Conservation (phyloP, 2,797 vertebrate species). For the Choloepus didactylus region DNA sequence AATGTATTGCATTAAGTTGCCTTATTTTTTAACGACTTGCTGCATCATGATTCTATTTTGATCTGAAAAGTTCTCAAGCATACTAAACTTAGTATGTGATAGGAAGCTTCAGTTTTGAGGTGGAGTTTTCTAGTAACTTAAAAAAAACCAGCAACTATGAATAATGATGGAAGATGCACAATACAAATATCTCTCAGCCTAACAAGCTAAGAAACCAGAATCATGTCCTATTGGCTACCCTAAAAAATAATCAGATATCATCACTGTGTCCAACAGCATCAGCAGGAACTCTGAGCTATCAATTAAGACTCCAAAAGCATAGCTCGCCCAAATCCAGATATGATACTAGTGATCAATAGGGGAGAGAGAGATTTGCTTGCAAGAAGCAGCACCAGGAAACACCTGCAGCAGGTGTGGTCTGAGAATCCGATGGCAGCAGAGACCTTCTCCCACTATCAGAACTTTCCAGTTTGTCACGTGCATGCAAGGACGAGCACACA, state of each 20-base stretch:
- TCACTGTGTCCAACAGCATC: neutral
- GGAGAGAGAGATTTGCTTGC: neutral
- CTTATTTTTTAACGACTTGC: conserved; percentile 16
- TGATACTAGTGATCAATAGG: neutral
- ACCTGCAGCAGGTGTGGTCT: neutral
- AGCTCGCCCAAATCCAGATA: neutral
- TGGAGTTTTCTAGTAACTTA: neutral
- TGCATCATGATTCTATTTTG: conserved; percentile 36
- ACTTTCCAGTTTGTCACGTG: neutral
- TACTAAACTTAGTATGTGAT: neutral
- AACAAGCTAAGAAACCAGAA: neutral
- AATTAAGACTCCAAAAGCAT: conserved; percentile 8
- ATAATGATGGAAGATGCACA: neutral
- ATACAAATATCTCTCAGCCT: neutral
- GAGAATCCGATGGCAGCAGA: neutral
- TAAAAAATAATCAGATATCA: neutral
- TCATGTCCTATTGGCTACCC: neutral
- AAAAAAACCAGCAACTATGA: neutral
- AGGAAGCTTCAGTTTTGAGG: neutral
- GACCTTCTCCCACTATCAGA: neutral
- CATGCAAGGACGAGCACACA: neutral
- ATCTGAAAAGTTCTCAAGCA: neutral
- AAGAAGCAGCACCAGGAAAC: neutral
- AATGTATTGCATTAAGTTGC: neutral
- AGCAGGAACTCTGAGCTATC: neutral